phyloP scores from a whole-genome alignment of 1,140 invertebrate species.

The Carposina sasakii region DNA sequence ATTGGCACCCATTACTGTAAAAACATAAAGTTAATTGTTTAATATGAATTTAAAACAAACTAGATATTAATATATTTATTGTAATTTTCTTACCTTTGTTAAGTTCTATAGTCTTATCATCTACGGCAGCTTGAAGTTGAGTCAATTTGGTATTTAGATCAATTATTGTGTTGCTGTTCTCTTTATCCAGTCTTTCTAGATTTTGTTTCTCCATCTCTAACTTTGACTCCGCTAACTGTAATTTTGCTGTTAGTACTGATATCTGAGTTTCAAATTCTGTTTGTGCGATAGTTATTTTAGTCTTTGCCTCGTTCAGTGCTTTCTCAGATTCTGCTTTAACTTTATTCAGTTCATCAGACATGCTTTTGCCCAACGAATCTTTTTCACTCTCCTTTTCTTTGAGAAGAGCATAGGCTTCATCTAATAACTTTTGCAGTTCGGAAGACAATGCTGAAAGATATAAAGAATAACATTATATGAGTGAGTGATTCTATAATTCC shows the following conservation, averaged over 20 bases:
- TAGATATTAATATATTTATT: neutral
- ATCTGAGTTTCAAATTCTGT: constrained; percentile 66
- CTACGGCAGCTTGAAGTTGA: constrained; percentile 64
- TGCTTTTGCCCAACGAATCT: constrained; percentile 65
- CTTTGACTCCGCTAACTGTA: constrained; percentile 64
- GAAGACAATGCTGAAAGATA: constrained; percentile 58
- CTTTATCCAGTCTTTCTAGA: constrained; percentile 62
- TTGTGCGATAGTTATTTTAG: constrained; percentile 63
- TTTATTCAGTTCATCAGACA: constrained; percentile 62
- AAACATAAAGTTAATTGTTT: constrained; percentile 18
- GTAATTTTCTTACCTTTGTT: constrained; percentile 55
- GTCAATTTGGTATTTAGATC: constrained; percentile 65
- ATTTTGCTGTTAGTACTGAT: constrained; percentile 57
- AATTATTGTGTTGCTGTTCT: constrained; percentile 60
- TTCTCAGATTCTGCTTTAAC: constrained; percentile 62
- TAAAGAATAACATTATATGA: no score
- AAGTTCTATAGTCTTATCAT: constrained; percentile 64
- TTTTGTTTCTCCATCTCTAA: constrained; percentile 66
- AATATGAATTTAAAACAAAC: neutral
- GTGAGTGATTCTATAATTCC: no score
- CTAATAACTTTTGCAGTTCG: constrained; percentile 66
- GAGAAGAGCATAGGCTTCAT: constrained; percentile 66
- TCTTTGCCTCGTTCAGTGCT: constrained; percentile 61
- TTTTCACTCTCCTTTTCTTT: constrained; percentile 70
- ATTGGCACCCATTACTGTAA: constrained; percentile 57